Conservation (phyloP, 2,888 invertebrate genomes). For the Bugula neritina region DNA sequence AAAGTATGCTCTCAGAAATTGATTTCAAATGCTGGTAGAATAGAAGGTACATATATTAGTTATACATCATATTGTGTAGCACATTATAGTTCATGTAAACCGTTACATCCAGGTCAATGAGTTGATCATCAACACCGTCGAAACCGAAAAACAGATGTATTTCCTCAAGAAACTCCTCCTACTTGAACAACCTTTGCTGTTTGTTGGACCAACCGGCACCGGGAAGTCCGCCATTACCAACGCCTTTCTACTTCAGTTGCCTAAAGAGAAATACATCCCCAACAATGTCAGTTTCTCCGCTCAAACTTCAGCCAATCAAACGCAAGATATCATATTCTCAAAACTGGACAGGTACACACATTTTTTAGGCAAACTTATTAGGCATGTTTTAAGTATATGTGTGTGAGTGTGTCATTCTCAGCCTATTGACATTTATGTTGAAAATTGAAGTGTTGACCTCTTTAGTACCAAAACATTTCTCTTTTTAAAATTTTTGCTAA, state of each 20-base stretch:
- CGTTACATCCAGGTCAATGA: slow-evolving; percentile 42
- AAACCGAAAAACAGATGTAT: slow-evolving; percentile 48
- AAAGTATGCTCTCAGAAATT: no score
- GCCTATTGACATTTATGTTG: not conserved
- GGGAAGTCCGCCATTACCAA: slow-evolving; percentile 52
- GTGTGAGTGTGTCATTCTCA: not conserved
- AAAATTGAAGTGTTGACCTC: not conserved
- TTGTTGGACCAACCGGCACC: slow-evolving; percentile 52
- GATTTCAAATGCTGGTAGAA: no score
- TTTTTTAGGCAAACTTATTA: no score
- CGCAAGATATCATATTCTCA: slow-evolving; percentile 52
- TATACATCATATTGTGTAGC: no score
- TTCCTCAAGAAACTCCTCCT: slow-evolving; percentile 44
- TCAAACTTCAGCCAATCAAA: slow-evolving; percentile 51
- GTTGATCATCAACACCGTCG: slow-evolving; percentile 48
- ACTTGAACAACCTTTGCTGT: slow-evolving; percentile 40
- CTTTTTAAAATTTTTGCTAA: no score
- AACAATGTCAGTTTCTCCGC: slow-evolving; percentile 52
- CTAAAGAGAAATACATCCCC: slow-evolving; percentile 47
- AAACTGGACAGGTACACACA: slow-evolving; percentile 50
- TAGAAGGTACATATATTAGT: no score
- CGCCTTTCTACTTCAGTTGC: slow-evolving; percentile 43
- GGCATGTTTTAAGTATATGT: no score
- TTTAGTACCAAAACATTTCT: no score
- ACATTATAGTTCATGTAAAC: no score